Percentiles rank a stretch among this genome's conserved stretches.
Conservation (phyloP, 2,797 vertebrate species). For the Amphiprion clarkii region DNA sequence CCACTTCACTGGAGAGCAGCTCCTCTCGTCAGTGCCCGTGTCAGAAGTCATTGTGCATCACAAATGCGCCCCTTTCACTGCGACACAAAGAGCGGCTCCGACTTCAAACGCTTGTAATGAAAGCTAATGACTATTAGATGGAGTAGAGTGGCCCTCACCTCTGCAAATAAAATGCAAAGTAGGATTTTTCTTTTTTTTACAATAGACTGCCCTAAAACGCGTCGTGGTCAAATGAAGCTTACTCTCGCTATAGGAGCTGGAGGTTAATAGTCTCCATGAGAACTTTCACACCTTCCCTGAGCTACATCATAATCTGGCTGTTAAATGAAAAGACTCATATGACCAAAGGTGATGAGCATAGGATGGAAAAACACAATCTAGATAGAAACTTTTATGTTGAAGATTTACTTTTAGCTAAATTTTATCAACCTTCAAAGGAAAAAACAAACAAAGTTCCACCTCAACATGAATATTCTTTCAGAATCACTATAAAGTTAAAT, state of each 20-base stretch:
- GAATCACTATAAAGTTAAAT: no score
- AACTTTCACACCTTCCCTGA: constrained; percentile 89
- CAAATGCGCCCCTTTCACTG: constrained; percentile 82
- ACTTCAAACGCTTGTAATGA: constrained; percentile 95
- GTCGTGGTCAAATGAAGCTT: constrained; percentile 58
- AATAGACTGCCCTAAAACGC: constrained; percentile 81
- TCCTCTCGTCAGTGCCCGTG: constrained; percentile 67
- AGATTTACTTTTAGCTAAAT: no score
- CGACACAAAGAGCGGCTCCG: constrained; percentile 84
- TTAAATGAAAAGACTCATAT: no score
- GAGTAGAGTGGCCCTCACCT: constrained; percentile 81
- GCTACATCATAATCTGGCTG: constrained; percentile 22
- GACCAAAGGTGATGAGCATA: no score
- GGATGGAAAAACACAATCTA: no score
- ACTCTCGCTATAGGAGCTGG: constrained; percentile 60
- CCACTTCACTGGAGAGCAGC: constrained; percentile 70
- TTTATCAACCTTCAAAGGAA: no score
- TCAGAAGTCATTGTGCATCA: constrained; percentile 89
- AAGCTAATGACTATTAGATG: constrained; percentile 96
- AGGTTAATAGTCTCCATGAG: constrained; percentile 84
- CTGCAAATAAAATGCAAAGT: constrained; percentile 88
- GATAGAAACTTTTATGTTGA: no score
- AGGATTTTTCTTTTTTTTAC: constrained; percentile 76
- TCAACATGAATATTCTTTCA: no score
- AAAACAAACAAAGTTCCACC: no score